Evolutionary conservation across 2,113 vertebrate genomes (phyloP).

Genomic region (Paedocypris sp.): DNA sequence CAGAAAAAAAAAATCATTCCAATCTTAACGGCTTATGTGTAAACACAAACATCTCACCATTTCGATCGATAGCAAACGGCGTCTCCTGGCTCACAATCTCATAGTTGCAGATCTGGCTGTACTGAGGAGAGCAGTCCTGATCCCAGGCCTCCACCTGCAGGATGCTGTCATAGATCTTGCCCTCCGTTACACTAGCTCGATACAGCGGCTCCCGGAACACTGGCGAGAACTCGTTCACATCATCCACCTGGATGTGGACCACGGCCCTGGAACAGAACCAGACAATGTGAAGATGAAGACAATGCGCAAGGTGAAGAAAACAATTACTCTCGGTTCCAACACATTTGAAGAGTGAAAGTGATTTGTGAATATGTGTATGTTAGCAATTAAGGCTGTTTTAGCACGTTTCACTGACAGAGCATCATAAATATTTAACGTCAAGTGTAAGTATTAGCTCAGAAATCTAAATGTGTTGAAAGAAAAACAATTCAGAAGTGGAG

Average conservation of each 20-base stretch:
- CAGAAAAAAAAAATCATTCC: not conserved
- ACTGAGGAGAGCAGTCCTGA: slow-evolving; percentile 91
- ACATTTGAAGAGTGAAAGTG: not conserved
- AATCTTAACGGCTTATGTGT: not conserved
- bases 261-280: slow-evolving; percentile 67
- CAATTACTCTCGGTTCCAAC: not conserved
- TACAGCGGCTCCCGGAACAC: slow-evolving; percentile 80
- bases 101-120: slow-evolving; percentile 96
- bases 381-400: no score
- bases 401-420: no score
- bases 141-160: slow-evolving; percentile 92
- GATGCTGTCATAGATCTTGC: slow-evolving; percentile 91
- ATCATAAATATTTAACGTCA: no score
- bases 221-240: slow-evolving; percentile 88
- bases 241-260: slow-evolving; percentile 95
- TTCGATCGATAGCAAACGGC: slow-evolving; percentile 93
- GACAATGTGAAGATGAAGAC: not conserved
- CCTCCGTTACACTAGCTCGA: slow-evolving; percentile 78
- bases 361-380: not conserved
- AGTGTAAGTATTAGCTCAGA: no score
- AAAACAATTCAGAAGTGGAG: no score
- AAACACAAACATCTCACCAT: slow-evolving; percentile 56
- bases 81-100: slow-evolving; percentile 82
- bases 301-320: not conserved
- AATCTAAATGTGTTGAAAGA: no score